Base-by-base conservation (phyloP, 2,113 vertebrate genomes). In the Oplegnathus fasciatus region DNA sequence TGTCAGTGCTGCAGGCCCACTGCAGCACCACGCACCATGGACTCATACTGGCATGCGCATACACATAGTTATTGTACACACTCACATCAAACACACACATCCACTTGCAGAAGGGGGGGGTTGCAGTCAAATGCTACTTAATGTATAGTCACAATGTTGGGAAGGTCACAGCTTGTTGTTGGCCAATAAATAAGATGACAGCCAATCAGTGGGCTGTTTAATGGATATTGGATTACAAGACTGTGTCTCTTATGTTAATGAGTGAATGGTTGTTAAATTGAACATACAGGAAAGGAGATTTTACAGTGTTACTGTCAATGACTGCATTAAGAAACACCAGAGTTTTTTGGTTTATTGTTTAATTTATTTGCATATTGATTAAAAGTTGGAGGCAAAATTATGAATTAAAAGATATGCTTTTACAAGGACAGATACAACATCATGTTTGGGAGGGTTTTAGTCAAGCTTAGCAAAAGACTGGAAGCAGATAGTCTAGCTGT, bases 151-250 rank as follows among this genome's bases (percentile, higher is more conserved):
- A 14, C 55, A 28, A 73, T 85, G 76, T 73, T 86, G 0, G 55
- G 84, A 90, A 91, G 87, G 90, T 91, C 90, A 89, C 32, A 32
- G 54, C 74, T 79, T 79, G 73, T 44, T 78, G 87, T 42, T 64
- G 71, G 22, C 17, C 64, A 69, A 37, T 89, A 88, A 90, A 90
- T 84, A 71, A 74, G 11, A 69, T 57, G 66, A 44, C 69, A 75
- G 55, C 78, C 89, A 77, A 70, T 85, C 70, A 73, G 82, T 71
- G 75, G 32, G 57, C 65, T 61, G 77, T 82, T 82, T 85, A 74
- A 88, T 82, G 70, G 58, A 79, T 73, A 46, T 40, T 85, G 78
- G 28, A 69, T 75, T 55, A 69, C 57, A 46, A 80, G 46, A 87
- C 40, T 62, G 48, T 80, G 20, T 62, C 13, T 50, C 8, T 30